phyloP scores from a whole-genome alignment of 2,888 invertebrate species.

The Eupeodes luniger region DNA sequence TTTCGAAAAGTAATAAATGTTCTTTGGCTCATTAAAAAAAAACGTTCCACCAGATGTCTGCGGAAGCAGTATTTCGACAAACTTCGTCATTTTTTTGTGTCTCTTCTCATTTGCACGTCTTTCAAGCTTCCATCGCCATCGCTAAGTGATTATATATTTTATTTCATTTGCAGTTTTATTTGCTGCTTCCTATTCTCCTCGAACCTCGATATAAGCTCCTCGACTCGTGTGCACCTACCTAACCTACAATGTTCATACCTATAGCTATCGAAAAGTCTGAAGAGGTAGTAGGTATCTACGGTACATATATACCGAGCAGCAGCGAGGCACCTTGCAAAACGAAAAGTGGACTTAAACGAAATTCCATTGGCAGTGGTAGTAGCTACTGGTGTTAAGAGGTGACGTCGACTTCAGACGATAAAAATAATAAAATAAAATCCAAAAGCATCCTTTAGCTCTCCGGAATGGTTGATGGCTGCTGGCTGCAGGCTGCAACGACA shows the following conservation, averaged over 20 bases:
- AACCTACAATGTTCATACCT: too few species aligned
- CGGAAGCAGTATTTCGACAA: conserved; percentile 52
- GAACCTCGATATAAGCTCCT: too few species aligned
- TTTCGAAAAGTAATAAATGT: conserved; percentile 47
- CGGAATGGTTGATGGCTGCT: not conserved
- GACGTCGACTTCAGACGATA: conserved; percentile 48
- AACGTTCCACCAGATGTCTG: conserved; percentile 55
- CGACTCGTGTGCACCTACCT: too few species aligned
- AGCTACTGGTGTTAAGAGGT: conserved; percentile 70
- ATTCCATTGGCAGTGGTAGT: conserved; percentile 33
- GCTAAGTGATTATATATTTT: conserved; percentile 44
- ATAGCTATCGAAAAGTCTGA: not conserved
- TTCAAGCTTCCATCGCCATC: not conserved
- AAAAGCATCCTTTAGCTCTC: conserved; percentile 7
- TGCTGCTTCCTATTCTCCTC: conserved; percentile 25
- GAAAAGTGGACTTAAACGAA: conserved; percentile 43
- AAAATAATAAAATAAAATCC: conserved; percentile 53
- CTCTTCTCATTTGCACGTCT: conserved; percentile 14
- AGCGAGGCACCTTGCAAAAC: conserved; percentile 29
- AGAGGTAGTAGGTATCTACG: too few species aligned
- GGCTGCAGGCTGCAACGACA: not conserved
- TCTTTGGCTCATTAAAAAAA: conserved; percentile 45
- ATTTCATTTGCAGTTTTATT: conserved; percentile 38
- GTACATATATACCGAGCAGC: not conserved
- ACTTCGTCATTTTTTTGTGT: not conserved